Percentiles rank a stretch among this genome's conserved stretches.
Evolutionary conservation across 2,797 vertebrate genomes (phyloP).

Genomic region (Sebastes flavidus): DNA sequence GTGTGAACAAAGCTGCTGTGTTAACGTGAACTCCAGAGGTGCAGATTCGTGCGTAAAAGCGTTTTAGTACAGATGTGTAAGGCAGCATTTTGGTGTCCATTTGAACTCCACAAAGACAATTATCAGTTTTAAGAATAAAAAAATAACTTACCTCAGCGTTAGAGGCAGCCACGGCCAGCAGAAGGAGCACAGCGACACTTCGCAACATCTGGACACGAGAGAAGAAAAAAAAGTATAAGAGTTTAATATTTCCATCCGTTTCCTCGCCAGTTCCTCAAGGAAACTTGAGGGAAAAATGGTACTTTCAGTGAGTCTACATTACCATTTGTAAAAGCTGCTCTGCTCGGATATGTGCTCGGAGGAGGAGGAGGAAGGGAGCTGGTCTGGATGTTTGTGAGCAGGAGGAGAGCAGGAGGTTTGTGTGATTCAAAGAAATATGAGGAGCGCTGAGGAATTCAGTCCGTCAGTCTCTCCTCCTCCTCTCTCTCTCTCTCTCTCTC

Average conservation of each 20-base stretch:
- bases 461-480: conserved; percentile 54
- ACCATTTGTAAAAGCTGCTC: conserved; percentile 53
- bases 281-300: conserved; percentile 25
- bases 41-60: neutral
- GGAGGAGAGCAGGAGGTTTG: conserved; percentile 58
- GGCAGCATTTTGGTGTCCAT: too few species aligned
- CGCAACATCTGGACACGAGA: conserved; percentile 78
- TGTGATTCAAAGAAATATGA: conserved; percentile 76
- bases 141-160: conserved; percentile 79
- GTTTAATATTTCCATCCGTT: neutral
- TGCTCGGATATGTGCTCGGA: neutral
- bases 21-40: neutral
- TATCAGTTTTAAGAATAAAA: neutral
- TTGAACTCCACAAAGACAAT: neutral
- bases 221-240: conserved; percentile 1
- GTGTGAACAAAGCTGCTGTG: neutral
- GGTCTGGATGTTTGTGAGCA: conserved; percentile 38
- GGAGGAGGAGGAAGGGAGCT: conserved; percentile 5
- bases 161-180: conserved; percentile 68
- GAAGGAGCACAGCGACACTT: conserved; percentile 71
- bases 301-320: conserved; percentile 6
- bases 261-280: too few species aligned
- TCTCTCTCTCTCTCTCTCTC: conserved; percentile 31
- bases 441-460: conserved; percentile 81
- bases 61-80: neutral